phyloP scores from a whole-genome alignment of 2,113 vertebrate species.

The Origma solitaria region DNA sequence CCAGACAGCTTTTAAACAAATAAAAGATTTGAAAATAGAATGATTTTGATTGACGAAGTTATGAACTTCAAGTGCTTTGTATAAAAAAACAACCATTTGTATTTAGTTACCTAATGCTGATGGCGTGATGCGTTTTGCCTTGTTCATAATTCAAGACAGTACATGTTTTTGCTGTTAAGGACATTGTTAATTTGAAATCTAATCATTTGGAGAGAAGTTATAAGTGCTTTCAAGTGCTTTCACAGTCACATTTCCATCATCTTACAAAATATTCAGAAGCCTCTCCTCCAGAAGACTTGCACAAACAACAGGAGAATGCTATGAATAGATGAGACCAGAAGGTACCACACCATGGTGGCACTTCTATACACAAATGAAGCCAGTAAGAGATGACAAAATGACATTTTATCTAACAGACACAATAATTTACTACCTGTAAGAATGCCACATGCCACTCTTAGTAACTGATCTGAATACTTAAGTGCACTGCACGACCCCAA shows the following conservation, averaged over 20 bases:
- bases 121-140: rapidly evolving
- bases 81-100: background rate
- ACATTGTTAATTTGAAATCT: background rate
- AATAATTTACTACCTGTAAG: background rate
- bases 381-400: background rate
- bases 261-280: background rate
- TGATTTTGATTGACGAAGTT: background rate
- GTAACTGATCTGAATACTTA: background rate
- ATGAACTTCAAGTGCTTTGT: background rate
- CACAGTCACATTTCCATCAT: background rate
- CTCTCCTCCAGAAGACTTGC: background rate
- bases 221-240: slow-evolving; percentile 37
- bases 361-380: background rate
- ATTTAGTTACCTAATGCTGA: background rate
- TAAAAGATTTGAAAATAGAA: background rate
- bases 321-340: background rate
- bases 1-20: background rate
- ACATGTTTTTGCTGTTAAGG: slow-evolving; percentile 10
- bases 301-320: background rate
- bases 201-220: background rate
- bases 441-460: background rate
- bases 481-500: background rate
- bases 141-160: background rate
- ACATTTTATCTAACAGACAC: background rate
- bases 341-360: background rate